phyloP scores from a whole-genome alignment of 2,888 invertebrate species.

The Mythimna impura region DNA sequence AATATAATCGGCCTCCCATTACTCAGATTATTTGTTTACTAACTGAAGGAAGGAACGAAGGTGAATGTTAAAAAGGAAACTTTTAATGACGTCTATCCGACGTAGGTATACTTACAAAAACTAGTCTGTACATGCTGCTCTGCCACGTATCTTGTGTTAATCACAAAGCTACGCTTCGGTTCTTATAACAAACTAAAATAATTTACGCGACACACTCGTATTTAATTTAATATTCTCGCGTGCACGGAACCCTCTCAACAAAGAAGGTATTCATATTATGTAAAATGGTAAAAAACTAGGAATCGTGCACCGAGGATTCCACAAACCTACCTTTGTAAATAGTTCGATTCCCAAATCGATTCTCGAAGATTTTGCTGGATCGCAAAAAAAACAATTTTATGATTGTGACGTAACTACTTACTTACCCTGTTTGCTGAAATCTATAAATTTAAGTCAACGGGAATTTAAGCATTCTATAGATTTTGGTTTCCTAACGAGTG shows the following conservation, averaged over 20 bases:
- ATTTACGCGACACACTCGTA: not conserved
- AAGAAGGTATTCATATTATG: not conserved
- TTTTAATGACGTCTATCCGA: slow-evolving; percentile 9
- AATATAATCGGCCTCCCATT: not conserved
- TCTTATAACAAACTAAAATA: not conserved
- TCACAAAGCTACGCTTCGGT: not conserved
- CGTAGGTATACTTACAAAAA: not conserved
- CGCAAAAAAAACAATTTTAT: too few species aligned
- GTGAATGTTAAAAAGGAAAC: slow-evolving; percentile 6
- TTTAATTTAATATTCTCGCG: slow-evolving; percentile 11
- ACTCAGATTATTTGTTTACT: not conserved
- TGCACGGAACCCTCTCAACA: slow-evolving; percentile 2
- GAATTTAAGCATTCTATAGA: too few species aligned
- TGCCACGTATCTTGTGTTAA: not conserved
- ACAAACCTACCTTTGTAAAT: too few species aligned
- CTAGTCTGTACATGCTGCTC: not conserved
- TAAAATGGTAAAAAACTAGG: too few species aligned
- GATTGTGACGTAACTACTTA: too few species aligned
- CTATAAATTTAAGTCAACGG: too few species aligned
- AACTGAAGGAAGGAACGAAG: not conserved
- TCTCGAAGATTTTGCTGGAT: too few species aligned
- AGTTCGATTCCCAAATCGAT: too few species aligned
- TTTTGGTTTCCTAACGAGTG: too few species aligned
- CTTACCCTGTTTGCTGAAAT: too few species aligned
- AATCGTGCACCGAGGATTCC: too few species aligned